phyloP scores from a whole-genome alignment of 2,888 invertebrate species.

The Zygothrica quintamaculata region DNA sequence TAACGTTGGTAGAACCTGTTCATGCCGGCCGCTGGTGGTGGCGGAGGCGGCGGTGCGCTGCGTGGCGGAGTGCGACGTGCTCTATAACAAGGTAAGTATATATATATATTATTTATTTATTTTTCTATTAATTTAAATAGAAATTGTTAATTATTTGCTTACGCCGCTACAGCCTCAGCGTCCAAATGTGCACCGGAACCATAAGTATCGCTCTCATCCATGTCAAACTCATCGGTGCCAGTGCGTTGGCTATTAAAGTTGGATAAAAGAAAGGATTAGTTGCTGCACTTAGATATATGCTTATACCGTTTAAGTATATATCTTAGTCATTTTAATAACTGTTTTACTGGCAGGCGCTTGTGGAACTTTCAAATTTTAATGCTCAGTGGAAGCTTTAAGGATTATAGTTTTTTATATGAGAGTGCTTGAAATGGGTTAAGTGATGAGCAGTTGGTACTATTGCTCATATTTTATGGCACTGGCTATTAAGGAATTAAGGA shows the following conservation, averaged over 20 bases:
- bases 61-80: conserved; percentile 83
- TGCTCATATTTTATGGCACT: neutral
- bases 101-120: no score
- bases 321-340: no score
- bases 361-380: neutral
- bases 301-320: no score
- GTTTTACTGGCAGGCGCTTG: neutral
- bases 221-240: conserved; percentile 79
- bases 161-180: conserved; percentile 79
- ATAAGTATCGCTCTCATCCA: conserved; percentile 79
- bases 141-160: no score
- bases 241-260: conserved; percentile 69
- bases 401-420: conserved; percentile 2
- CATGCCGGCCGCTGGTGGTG: conserved; percentile 79
- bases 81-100: conserved; percentile 51
- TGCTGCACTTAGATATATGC: no score
- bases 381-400: neutral
- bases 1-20: conserved; percentile 84
- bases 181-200: conserved; percentile 68
- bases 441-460: neutral
- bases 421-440: conserved; percentile 21
- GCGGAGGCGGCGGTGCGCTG: conserved; percentile 82
- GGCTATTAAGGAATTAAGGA: no score
- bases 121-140: no score
- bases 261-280: neutral